These are phyloP conservation scores for Suncus etruscus DNA, from an alignment of 2,113 vertebrate species.

Conservation along the genomic window DNA sequence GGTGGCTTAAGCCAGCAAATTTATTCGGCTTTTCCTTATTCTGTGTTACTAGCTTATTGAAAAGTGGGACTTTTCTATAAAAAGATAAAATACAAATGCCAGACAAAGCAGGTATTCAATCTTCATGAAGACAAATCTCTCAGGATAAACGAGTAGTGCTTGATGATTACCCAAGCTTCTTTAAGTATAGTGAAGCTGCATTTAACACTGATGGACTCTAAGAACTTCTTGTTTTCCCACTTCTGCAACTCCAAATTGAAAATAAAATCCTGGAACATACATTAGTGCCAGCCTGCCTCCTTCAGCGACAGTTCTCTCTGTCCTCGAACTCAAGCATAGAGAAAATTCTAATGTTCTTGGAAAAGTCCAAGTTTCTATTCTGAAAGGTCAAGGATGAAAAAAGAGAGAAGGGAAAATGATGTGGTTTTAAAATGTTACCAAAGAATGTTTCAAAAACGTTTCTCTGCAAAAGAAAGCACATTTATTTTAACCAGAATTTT, in stretches of 20 bases:
- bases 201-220: not conserved
- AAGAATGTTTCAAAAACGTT: constrained; percentile 52
- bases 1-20: not conserved
- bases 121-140: constrained; percentile 35
- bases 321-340: constrained; percentile 55
- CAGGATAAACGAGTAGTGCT: constrained; percentile 8
- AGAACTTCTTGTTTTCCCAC: constrained; percentile 1
- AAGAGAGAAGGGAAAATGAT: constrained; percentile 62
- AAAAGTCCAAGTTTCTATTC: constrained; percentile 72
- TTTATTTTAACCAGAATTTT: not conserved
- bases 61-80: constrained; percentile 15
- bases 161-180: not conserved
- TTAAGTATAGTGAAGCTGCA: not conserved
- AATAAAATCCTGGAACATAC: constrained; percentile 62
- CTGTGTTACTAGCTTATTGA: constrained; percentile 1
- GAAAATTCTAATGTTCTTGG: constrained; percentile 63
- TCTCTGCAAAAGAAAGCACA: constrained; percentile 36
- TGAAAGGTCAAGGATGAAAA: constrained; percentile 70
- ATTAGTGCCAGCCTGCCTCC: constrained; percentile 25
- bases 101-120: not conserved
- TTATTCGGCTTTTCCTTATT: constrained; percentile 21
- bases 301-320: constrained; percentile 42
- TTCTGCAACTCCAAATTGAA: constrained; percentile 54
- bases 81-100: not conserved
- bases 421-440: constrained; percentile 60